phyloP scores from a whole-genome alignment of 2,888 invertebrate genomes.

The Drosophila paracracens region DNA sequence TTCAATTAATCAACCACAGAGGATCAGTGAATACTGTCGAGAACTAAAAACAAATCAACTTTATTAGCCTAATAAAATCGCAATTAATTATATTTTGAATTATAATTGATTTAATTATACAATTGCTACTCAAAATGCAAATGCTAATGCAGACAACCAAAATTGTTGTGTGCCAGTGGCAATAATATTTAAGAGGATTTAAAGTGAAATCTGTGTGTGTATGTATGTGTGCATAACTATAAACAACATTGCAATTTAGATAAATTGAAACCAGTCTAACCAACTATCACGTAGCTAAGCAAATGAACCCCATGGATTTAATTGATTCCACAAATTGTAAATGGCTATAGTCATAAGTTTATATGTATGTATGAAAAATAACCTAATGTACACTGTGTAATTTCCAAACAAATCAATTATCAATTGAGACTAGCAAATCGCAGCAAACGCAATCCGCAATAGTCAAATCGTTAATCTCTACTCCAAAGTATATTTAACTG shows the following conservation, averaged over 20 bases:
- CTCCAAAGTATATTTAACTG: conserved; percentile 3
- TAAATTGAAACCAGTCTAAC: conserved; percentile 62
- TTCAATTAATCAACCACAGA: conserved; percentile 47
- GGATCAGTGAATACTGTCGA: conserved; percentile 4
- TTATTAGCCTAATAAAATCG: conserved; percentile 51
- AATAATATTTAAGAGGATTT: conserved; percentile 31
- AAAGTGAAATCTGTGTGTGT: conserved; percentile 13
- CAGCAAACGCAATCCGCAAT: conserved; percentile 21
- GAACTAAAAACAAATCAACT: conserved; percentile 42
- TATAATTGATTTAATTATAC: conserved; percentile 36
- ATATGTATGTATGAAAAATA: conserved; percentile 20
- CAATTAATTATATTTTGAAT: conserved; percentile 41
- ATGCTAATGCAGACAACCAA: conserved; percentile 14
- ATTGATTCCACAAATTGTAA: conserved; percentile 58
- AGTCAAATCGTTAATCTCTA: conserved; percentile 35
- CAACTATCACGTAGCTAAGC: conserved; percentile 66
- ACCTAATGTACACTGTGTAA: conserved; percentile 11
- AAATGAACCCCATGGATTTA: conserved; percentile 50
- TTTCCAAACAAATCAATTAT: conserved; percentile 29
- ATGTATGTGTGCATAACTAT: conserved; percentile 13
- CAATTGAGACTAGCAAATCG: conserved; percentile 17
- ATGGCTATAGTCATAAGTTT: conserved; percentile 47
- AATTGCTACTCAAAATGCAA: conserved; percentile 7
- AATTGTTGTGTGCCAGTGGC: conserved; percentile 21
- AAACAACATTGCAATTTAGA: conserved; percentile 67